Conservation (phyloP, 2,888 invertebrate species). For the Sesia bembeciformis region DNA sequence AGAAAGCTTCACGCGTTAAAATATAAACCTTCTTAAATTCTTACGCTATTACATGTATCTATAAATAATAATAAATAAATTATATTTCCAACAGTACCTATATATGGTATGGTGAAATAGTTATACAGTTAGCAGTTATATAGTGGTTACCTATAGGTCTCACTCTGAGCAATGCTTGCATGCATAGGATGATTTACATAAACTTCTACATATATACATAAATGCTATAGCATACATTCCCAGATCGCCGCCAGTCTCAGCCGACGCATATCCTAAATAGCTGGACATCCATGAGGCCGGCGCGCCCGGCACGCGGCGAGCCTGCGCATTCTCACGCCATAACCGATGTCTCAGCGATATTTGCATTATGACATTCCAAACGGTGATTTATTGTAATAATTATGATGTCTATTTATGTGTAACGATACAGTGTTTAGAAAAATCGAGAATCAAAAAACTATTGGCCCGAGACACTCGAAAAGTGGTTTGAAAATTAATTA, state of each 20-base stretch:
- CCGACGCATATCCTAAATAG: slow-evolving; percentile 41
- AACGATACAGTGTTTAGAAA: no score
- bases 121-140: no score
- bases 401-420: background rate
- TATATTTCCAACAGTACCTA: background rate
- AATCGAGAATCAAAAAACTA: no score
- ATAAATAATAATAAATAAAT: no score
- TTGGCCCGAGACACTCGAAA: no score
- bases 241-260: slow-evolving; percentile 10
- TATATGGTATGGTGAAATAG: background rate
- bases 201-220: background rate
- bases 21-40: no score
- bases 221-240: slow-evolving; percentile 11
- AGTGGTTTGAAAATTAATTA: no score
- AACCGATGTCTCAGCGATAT: background rate
- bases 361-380: background rate
- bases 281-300: slow-evolving; percentile 17
- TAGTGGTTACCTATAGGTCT: no score
- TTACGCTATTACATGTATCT: no score
- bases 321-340: slow-evolving; percentile 21
- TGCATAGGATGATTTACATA: background rate
- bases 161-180: no score
- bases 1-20: no score
- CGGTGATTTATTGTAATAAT: background rate
- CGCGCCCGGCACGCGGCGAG: slow-evolving; percentile 23